Conservation (phyloP, 1,140 invertebrate genomes). For the Aplysia californica region DNA sequence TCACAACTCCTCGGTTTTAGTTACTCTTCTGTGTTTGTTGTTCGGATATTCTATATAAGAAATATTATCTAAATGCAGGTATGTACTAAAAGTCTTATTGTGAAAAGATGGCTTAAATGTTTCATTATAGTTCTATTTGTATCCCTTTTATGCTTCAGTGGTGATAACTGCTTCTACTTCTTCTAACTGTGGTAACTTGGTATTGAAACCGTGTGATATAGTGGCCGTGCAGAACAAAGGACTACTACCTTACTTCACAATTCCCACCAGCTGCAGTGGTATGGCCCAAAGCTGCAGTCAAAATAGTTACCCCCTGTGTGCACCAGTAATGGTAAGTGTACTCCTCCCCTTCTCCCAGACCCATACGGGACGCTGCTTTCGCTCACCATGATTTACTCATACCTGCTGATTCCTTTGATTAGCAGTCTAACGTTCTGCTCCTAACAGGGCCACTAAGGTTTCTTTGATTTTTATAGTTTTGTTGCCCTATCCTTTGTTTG, state of each 20-base stretch:
- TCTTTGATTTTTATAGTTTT: not conserved
- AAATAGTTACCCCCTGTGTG: constrained; percentile 40
- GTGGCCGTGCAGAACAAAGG: constrained; percentile 37
- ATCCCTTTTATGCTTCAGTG: constrained; percentile 42
- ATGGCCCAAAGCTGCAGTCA: constrained; percentile 43
- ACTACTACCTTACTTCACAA: constrained; percentile 25
- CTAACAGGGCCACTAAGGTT: constrained; percentile 4
- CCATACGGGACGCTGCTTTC: not conserved
- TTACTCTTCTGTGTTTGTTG: constrained; percentile 27
- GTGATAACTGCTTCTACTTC: constrained; percentile 35
- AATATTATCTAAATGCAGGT: constrained; percentile 41
- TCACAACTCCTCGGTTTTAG: constrained; percentile 5
- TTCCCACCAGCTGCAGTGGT: constrained; percentile 19
- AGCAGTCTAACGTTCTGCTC: no score
- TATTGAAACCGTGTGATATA: constrained; percentile 31
- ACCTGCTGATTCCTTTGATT: no score
- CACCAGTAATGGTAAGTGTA: constrained; percentile 39
- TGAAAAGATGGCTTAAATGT: constrained; percentile 33
- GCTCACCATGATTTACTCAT: not conserved
- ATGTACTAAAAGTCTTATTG: constrained; percentile 33
- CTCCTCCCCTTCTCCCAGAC: not conserved
- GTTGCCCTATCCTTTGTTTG: not conserved
- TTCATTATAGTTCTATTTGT: constrained; percentile 30
- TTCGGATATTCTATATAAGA: constrained; percentile 15
- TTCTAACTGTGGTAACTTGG: constrained; percentile 30